Evolutionary conservation across 2,797 vertebrate genomes (phyloP), one percentile per base, ranked within the genome.

Genomic region (Gouania willdenowi): DNA sequence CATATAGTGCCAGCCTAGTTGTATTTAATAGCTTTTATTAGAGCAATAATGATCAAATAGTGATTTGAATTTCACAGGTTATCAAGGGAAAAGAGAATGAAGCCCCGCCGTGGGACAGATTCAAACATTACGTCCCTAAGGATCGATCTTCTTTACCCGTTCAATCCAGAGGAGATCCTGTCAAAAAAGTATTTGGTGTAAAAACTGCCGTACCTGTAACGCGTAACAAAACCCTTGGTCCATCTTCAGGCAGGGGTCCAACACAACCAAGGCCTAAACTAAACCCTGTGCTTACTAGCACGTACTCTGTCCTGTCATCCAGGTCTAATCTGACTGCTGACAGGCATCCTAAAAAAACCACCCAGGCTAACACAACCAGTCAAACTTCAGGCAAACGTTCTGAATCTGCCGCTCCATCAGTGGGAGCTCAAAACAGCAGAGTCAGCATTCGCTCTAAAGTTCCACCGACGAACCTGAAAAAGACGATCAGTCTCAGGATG

Each of bases 61-160:
- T 26, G 12, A 5, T 22, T 4, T 17, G 8, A 7, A 23, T 19
- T 11, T 24, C 2, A 15, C 57, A 88, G 86, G 26, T 26, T 22
- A 4, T 9, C 16, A 26, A 2, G 1, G 81, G 47, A 24, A 89
- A 89, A 47, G 88, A 89, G 41, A 90, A 89, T 45, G 37, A 41
- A 8, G 37, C 13, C 24, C 48, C 64, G 10, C 10, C 16, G 13
- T 14, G 3, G 4, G 18, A 26, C 1, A 24, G 6, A 19, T 7
- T 20, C 1, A 63, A 18, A 32, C 7, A 18, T 11, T 13, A 35
- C 5, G 2, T 2, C 12, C 21, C 16, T 17, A 61, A 68, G 50
- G 8, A 26, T 27, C 20, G 28, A 12, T 12, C 28, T n/a, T n/a
- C 13, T 5, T 0, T 39, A 29, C 13, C 2, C 3, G 10, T 25